Percentiles rank a stretch among this genome's conserved stretches.
Evolutionary conservation across 1,140 invertebrate species (phyloP).

Genomic region (Homarus americanus): DNA sequence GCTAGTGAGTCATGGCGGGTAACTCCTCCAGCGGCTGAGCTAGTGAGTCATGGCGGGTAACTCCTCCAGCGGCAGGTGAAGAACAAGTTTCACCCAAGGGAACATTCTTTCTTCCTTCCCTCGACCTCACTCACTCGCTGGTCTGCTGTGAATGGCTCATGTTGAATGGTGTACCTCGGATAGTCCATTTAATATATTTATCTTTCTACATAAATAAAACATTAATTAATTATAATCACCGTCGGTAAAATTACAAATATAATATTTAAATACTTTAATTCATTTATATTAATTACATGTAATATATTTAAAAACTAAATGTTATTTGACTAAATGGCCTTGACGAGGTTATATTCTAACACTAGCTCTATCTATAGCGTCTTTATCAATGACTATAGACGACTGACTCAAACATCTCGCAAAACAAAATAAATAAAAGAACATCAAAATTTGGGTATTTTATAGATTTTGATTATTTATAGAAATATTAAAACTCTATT

Average conservation of each 20-base stretch:
- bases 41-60: neutral
- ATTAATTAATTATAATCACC: no score
- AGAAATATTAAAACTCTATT: neutral
- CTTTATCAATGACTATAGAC: constrained; percentile 47
- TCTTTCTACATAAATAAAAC: no score
- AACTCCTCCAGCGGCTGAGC: neutral
- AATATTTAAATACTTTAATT: no score
- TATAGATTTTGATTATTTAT: neutral
- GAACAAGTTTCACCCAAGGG: neutral
- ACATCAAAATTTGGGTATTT: neutral
- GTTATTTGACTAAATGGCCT: no score
- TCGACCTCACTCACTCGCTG: no score
- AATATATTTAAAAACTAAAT: no score
- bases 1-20: neutral
- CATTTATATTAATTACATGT: no score
- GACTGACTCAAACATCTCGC: constrained; percentile 32
- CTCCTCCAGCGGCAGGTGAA: neutral
- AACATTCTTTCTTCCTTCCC: neutral
- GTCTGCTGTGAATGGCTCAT: no score
- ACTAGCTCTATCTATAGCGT: neutral
- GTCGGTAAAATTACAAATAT: no score
- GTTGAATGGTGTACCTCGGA: no score
- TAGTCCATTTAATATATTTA: no score
- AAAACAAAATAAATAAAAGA: neutral
- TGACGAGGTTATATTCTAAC: no score